phyloP scores from a whole-genome alignment of 1,140 invertebrate species.

The Sarcophaga peregrina region DNA sequence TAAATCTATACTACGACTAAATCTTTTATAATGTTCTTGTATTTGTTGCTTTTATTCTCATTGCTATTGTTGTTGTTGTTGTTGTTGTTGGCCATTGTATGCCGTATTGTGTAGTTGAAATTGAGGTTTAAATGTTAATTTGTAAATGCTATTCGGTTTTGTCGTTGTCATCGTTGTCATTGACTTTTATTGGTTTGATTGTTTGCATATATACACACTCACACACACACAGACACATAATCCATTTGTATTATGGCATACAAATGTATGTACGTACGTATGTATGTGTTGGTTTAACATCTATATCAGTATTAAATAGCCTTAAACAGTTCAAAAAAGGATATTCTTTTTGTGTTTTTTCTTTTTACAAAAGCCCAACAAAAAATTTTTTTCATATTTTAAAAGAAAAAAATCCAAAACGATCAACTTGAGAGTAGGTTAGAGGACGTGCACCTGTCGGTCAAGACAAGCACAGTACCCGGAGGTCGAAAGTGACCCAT shows the following conservation, averaged over 20 bases:
- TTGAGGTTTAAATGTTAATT: slow-evolving; percentile 30
- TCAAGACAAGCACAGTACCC: no score
- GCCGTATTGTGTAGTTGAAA: not conserved
- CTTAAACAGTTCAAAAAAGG: not conserved
- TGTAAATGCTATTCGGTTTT: slow-evolving; percentile 13
- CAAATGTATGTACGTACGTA: no score
- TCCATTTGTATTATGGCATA: not conserved
- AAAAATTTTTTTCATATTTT: no score
- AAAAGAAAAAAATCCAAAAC: no score
- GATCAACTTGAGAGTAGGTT: no score
- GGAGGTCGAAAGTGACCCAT: no score
- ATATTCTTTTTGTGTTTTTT: no score
- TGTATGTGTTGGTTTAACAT: not conserved
- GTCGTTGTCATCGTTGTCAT: slow-evolving; percentile 31
- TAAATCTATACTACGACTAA: not conserved
- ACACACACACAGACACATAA: no score
- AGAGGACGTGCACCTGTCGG: no score
- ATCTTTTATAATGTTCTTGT: not conserved
- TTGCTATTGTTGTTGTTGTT: not conserved
- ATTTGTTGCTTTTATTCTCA: no score
- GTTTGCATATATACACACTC: not conserved
- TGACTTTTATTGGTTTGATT: slow-evolving; percentile 21
- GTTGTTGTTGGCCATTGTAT: not conserved
- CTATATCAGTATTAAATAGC: not conserved
- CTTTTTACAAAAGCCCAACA: no score